Percentiles rank a stretch among this genome's conserved stretches.
phyloP scores from a whole-genome alignment of 2,888 invertebrate genomes.

The Idaea biselata region DNA sequence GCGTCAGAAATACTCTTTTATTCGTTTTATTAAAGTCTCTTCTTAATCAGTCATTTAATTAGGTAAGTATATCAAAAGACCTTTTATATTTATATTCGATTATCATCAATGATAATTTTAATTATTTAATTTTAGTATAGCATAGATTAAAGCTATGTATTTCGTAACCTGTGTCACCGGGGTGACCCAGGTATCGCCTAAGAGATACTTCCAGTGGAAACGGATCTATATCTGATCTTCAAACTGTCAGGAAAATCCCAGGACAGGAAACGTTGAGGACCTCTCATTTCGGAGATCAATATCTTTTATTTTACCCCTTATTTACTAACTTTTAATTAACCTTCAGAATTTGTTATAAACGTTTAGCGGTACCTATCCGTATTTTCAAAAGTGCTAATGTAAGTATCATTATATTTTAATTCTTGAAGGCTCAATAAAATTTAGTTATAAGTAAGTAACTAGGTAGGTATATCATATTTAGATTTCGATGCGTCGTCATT shows the following conservation, averaged over 20 bases:
- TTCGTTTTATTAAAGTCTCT: constrained; percentile 46
- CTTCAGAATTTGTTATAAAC: too few relatives aligned
- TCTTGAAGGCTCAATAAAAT: too few relatives aligned
- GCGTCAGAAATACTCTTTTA: constrained; percentile 15
- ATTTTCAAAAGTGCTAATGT: too few relatives aligned
- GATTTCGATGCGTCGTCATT: constrained; percentile 51
- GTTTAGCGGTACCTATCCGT: too few relatives aligned
- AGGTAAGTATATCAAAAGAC: constrained; percentile 37
- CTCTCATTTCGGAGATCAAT: too few relatives aligned
- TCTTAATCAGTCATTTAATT: constrained; percentile 49
- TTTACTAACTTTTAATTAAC: too few relatives aligned
- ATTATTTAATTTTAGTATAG: constrained; percentile 50
- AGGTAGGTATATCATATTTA: not conserved
- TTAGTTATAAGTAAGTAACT: not conserved
- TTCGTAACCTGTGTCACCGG: constrained; percentile 31
- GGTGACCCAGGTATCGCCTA: not conserved
- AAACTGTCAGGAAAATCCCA: too few relatives aligned
- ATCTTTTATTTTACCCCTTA: too few relatives aligned
- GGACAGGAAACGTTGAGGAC: too few relatives aligned
- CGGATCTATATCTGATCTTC: too few relatives aligned
- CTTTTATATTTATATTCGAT: constrained; percentile 33
- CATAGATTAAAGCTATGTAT: constrained; percentile 52
- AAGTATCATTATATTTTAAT: too few relatives aligned
- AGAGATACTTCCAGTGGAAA: not conserved
- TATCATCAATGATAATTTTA: constrained; percentile 38